Evolutionary conservation across 2,888 invertebrate species (phyloP), one percentile per base, ranked within the genome.

Genomic region (Thereva unica): DNA sequence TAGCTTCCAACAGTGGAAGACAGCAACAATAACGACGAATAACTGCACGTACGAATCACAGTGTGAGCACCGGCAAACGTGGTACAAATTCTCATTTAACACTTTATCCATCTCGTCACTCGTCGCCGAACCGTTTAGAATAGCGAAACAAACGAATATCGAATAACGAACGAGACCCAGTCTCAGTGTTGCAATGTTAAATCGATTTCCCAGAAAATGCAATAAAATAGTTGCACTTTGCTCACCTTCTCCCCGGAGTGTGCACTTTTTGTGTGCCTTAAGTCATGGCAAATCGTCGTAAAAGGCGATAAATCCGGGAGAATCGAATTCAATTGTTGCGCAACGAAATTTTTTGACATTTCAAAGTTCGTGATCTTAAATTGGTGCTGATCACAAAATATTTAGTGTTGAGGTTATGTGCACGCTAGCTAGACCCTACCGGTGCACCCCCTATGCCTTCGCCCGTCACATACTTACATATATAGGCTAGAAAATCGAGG

Each of bases 171-270:
- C 23, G 23, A 23, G 23, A 23, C 23, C 23, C 23, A 23, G 23
- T 23, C 23, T 23, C 23, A 23, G 37, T 61, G 50, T 61, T 50
- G 61, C 61, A 61, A 61, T 61, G 50, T 61, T 61, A 50, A 50
- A 61, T 61, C 61, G 61, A 61, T 61, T 61, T 61, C 50, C 61
- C 61, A 61, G 61, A 61, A 61, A 61, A 61, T 61, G 61, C 61
- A 61, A 61, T 61, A 61, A 61, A 61, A 61, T 50, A 50, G 50
- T 61, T 61, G 61, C 61, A 61, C 61, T 61, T 50, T 61, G 61
- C 61, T 61, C 61, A 61, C 61, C 61, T 61, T 61, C 61, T 61
- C 40, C 49, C 61, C 40, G 23, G 50, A 50, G 61, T 50, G 61
- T 50, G 61, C 50, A 49, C 61, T 23, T 40, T 40, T 49, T 61